A percentile compares a stretch with the other conserved stretches of the same genome.
Evolutionary conservation across 2,797 vertebrate genomes (phyloP).

Genomic region (Acrocephalus scirpaceus): DNA sequence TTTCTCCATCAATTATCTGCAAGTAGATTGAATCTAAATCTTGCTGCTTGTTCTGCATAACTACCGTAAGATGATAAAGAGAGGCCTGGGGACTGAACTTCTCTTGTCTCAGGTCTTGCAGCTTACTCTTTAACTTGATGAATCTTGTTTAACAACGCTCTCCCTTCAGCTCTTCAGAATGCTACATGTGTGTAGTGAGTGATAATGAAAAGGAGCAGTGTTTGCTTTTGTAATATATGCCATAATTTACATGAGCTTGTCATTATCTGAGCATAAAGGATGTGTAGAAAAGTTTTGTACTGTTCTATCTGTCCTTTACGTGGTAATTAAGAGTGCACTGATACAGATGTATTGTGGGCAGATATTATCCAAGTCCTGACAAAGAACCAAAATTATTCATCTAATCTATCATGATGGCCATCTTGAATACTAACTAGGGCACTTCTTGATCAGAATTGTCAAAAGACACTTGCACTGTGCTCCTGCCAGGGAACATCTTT

Average conservation of each 20-base stretch:
- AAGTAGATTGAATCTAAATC: not conserved
- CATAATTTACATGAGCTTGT: not conserved
- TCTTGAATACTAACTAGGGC: constrained; percentile 67
- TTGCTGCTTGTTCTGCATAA: not conserved
- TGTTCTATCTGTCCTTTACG: constrained; percentile 38
- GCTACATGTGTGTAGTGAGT: not conserved
- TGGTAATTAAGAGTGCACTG: constrained; percentile 55
- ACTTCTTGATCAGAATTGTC: constrained; percentile 72
- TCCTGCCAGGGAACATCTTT: constrained; percentile 28
- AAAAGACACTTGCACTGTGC: constrained; percentile 56
- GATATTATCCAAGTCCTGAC: constrained; percentile 60
- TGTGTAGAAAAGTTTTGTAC: not conserved
- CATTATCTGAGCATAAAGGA: constrained; percentile 3
- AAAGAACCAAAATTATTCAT: constrained; percentile 72
- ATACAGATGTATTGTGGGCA: constrained; percentile 57
- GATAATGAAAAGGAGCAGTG: not conserved
- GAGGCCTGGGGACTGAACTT: not conserved
- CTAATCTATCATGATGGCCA: constrained; percentile 59
- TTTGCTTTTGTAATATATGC: not conserved
- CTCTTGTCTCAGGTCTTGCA: not conserved
- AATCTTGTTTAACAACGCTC: not conserved
- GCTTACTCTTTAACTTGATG: not conserved
- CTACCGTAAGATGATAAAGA: accelerated
- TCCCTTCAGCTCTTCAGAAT: not conserved
- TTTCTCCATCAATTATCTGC: not conserved